These are phyloP conservation scores for Siniperca chuatsi DNA, from an alignment of 2,113 vertebrate genomes.

Conservation along the genomic window DNA sequence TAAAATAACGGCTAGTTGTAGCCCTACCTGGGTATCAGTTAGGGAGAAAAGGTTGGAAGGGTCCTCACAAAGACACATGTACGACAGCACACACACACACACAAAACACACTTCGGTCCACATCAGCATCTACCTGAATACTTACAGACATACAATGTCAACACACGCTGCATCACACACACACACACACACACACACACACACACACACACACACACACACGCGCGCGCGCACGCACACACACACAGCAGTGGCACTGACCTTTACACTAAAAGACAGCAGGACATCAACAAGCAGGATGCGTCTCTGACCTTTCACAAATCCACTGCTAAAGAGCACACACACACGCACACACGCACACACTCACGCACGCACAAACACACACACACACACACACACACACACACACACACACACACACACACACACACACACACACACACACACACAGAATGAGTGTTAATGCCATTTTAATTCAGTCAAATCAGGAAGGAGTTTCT, in stretches of 20 bases:
- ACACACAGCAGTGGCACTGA: slow-evolving; percentile 50
- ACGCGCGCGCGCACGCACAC: slow-evolving; percentile 1
- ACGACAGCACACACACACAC: background rate
- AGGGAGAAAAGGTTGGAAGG: no score
- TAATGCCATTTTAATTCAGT: background rate
- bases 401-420: background rate
- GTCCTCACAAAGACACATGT: background rate
- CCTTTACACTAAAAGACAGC: slow-evolving; percentile 74
- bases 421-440: background rate
- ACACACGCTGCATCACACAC: background rate
- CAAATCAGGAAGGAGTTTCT: background rate
- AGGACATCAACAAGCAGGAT: slow-evolving; percentile 76
- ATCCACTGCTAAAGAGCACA: slow-evolving; percentile 56
- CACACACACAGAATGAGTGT: no score
- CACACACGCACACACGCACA: slow-evolving; percentile 19
- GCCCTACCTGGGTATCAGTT: no score
- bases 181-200: slow-evolving; percentile 8
- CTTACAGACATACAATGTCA: background rate
- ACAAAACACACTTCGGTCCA: background rate
- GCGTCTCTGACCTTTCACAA: slow-evolving; percentile 79
- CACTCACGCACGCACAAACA: background rate
- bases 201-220: background rate
- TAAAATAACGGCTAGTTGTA: no score
- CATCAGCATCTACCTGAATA: background rate
- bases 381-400: background rate